A percentile compares a stretch with the other conserved stretches of the same genome.
phyloP scores from a whole-genome alignment of 2,888 invertebrate genomes.

The Diadegma fenestrale region DNA sequence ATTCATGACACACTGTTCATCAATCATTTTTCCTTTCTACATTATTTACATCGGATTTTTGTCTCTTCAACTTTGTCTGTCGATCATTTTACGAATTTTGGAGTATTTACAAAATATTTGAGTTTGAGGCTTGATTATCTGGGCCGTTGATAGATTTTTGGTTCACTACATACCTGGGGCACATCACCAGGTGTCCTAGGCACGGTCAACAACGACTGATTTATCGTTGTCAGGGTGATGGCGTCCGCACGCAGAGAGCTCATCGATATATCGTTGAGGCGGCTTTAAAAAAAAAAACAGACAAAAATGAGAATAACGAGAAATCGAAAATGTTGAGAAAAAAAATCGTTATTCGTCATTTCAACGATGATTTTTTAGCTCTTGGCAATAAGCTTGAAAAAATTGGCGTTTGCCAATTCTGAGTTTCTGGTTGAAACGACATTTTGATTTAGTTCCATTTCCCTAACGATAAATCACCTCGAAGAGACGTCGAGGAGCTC shows the following conservation, averaged over 20 bases:
- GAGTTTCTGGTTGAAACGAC: background rate
- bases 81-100: background rate
- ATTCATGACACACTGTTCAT: slow-evolving; percentile 28
- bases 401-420: slow-evolving; percentile 2
- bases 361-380: background rate
- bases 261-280: slow-evolving; percentile 75
- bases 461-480: slow-evolving; percentile 72
- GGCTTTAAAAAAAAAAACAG: slow-evolving; percentile 69
- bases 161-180: slow-evolving; percentile 86
- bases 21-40: slow-evolving; percentile 36
- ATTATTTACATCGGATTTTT: slow-evolving; percentile 55
- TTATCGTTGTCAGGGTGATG: slow-evolving; percentile 77
- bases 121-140: slow-evolving; percentile 42
- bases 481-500: slow-evolving; percentile 82
- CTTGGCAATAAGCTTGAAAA: background rate
- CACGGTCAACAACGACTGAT: slow-evolving; percentile 86
- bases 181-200: slow-evolving; percentile 90
- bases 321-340: background rate
- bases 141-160: slow-evolving; percentile 67
- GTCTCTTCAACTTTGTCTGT: slow-evolving; percentile 5
- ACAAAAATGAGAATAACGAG: background rate
- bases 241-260: slow-evolving; percentile 77
- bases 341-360: background rate
- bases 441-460: background rate
- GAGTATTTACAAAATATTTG: slow-evolving; percentile 12